Base-by-base conservation (phyloP, 2,888 invertebrate genomes). In the Apamea crenata region DNA sequence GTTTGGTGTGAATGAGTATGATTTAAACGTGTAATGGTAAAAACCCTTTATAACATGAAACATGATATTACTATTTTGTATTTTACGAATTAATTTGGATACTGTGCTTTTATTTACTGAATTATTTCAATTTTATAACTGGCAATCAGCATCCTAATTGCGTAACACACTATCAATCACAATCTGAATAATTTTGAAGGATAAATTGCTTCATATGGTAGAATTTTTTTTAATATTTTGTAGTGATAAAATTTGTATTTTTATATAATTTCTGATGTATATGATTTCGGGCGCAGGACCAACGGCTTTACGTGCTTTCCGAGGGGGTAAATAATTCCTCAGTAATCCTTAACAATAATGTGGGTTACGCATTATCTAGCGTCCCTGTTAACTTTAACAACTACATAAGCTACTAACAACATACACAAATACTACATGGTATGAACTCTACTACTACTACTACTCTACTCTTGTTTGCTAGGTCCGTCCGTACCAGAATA, bases 1-100 rank as follows among this genome's bases (percentile, higher is more conserved):
- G 56, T 72, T 82, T 68, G 25, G n/a, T 77, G 72, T 59, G 12
- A 61, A 72, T 65, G 25, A 61, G 50, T 69, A 47, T 69, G 40
- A 59, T 47, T 25, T 14, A 70, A 50, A 78, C 21, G 47, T 32
- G 18, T 50, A 69, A 50, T 68, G 36, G 6, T 66, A 18, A 32
- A 44, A 1, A 32, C 50, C 2, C 8, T 36, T 47, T 74, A 53
- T 40, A 53, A 40, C 16, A 21, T 73, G 73, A 29, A 10, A 29
- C 25, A 32, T 16, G 25, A 47, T 18, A 32, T 73, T 21, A 5
- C 8, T 16, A 16, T 29, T 29, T 59, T 36, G 36, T 53, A 71
- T 36, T 71, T 53, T 36, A 29, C 29, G 29, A 29, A 61, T 16
- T 29, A 6, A 61, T 29, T 61, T 61, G 16, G 29, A 16, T 8